phyloP scores from a whole-genome alignment of 2,113 vertebrate genomes.

The Amphiprion percula region DNA sequence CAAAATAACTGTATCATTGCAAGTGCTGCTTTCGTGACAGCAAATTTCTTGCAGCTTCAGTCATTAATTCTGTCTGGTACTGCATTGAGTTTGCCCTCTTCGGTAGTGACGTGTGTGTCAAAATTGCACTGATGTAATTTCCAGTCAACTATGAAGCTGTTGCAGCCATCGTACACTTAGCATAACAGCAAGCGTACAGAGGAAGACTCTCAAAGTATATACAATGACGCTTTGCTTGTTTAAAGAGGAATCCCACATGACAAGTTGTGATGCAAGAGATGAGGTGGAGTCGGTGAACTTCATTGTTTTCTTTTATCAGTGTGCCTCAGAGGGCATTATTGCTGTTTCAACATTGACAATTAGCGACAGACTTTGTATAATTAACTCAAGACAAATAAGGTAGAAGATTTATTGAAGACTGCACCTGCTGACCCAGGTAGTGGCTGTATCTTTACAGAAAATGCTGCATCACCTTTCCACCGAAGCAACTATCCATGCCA shows the following conservation, averaged over 20 bases:
- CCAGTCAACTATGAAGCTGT: not conserved
- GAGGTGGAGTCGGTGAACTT: not conserved
- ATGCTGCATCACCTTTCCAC: too few species aligned
- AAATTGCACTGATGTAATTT: not conserved
- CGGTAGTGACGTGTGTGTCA: not conserved
- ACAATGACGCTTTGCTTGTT: not conserved
- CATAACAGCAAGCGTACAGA: not conserved
- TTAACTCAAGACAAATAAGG: constrained; percentile 46
- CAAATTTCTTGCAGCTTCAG: not conserved
- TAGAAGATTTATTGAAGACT: constrained; percentile 27
- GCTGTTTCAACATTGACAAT: constrained; percentile 22
- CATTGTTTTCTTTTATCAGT: constrained; percentile 12
- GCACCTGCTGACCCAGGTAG: constrained; percentile 13
- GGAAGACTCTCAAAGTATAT: not conserved
- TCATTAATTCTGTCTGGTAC: constrained; percentile 9
- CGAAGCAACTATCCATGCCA: too few species aligned
- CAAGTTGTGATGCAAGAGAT: not conserved
- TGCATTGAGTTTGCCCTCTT: constrained; percentile 19
- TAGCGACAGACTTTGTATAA: constrained; percentile 41
- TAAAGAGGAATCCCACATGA: not conserved
- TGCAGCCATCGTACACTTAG: not conserved
- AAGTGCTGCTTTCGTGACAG: constrained; percentile 2
- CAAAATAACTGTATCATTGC: constrained; percentile 8
- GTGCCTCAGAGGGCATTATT: constrained; percentile 2
- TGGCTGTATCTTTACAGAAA: not conserved